Evolutionary conservation across 2,797 vertebrate genomes (phyloP), one percentile per base, ranked within the genome.

Genomic region (Sparidentex hasta): DNA sequence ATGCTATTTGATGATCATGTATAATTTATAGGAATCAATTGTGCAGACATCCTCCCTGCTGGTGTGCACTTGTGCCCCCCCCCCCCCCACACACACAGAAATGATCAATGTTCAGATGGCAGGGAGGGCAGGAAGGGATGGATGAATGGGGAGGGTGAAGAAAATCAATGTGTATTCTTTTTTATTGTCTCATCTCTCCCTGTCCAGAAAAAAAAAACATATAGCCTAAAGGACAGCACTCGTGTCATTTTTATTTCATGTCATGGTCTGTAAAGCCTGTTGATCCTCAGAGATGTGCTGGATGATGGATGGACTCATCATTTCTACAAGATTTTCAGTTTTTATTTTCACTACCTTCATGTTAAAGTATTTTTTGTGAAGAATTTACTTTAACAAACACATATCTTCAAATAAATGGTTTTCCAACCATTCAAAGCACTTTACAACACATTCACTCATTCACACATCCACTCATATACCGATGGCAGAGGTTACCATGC

Each of bases 1-100:
- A 75, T 78, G 78, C 76, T 71, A 74, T 85, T 79, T 82, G 77
- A 79, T 82, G 72, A 82, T 86, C 77, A 93, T 85, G 84, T 93
- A 94, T 95, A 87, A 96, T 92, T 94, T 90, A 95, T 89, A 77
- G 52, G 71, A 86, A 89, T 87, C 90, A 87, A 89, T 89, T 81
- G 80, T 38, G 69, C 46, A 84, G 83, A 89, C 78, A 52, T 75
- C 65, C 83, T 72, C 74, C 83, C 73, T 86, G 85, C 71, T 77
- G 50, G 59, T 67, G 67, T 72, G 61, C 21, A 0, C 55, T 46
- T 46, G 56, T 52, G 50, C 55, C 75, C 55, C 33, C 58, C 44
- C 51, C 52, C n/a, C n/a, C n/a, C n/a, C n/a, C 55, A 56, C 63
- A 54, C 62, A 46, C 66, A 65, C 67, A 77, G 12, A 79, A 65